Evolutionary conservation across 2,888 invertebrate genomes (phyloP), one percentile per base, ranked within the genome.

Genomic region (Drosophila robusta): DNA sequence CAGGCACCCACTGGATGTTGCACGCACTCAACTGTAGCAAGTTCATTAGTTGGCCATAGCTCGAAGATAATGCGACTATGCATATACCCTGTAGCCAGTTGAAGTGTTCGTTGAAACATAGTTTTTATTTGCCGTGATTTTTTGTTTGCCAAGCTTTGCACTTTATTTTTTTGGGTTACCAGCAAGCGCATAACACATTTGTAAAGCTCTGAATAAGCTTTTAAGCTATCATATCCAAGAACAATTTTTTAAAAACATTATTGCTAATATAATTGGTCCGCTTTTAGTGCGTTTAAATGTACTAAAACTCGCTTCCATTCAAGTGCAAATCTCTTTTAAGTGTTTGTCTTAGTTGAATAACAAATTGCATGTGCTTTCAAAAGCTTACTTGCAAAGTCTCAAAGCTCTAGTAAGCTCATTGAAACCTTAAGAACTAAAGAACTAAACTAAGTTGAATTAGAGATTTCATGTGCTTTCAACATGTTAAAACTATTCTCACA

Each of bases 11-110:
- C 69, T 80, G 61, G 24, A 66, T 57, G 63, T 51, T 64, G 66
- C 67, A 73, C 49, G 66, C 80, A 77, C 68, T 76, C 80, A 67
- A 63, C 68, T 80, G 85, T 80, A 65, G 74, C 87, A 87, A 58
- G 84, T 80, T 81, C 70, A 77, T 81, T 87, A 70, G 65, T 45
- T 49, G 49, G 7, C 34, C 36, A 7, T 8, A 2, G 8, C 6
- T 32, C 1, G 0, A 2, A 22, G 8, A 11, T 1, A 1, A 22
- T 14, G 0, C 29, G 42, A 60, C 73, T 41, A 3, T 3, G 2
- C 14, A 7, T 11, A 72, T 72, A 63, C 67, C 55, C 73, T 62
- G 22, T 29, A 41, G 7, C 1, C 18, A 14, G 0, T 1, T 6
- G 0, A 34, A 42, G 14, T 24, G 34, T 16, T 18, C 14, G 7